Base-by-base conservation (phyloP, 2,888 invertebrate genomes). In the Phragmatobia fuliginosa region DNA sequence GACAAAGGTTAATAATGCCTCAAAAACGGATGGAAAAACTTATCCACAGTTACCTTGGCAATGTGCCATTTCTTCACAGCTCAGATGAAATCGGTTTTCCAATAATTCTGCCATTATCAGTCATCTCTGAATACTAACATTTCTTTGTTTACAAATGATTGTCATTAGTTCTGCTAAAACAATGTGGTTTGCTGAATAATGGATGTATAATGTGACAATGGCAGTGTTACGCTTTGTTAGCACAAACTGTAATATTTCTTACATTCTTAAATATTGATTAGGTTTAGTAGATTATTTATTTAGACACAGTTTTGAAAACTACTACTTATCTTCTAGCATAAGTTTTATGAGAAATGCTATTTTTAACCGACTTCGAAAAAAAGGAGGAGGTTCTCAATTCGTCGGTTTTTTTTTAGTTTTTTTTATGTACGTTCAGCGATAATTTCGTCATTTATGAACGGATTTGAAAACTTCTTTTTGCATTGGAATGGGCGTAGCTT, bases 61-160 rank as follows among this genome's bases (percentile, higher is more conserved):
- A n/a, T 2, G 14, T 25, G 60, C 69, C 69, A 69, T 56, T 69
- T 61, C 18, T 69, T 69, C 65, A 33, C 25, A 59, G 64, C 21
- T 38, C 65, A 65, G 61, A 69, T 65, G 59, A 41, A 69, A 69
- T 69, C 65, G 38, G 38, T 65, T 69, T 69, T 69, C 65, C 65
- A 69, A 69, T 69, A 65, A 69, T 69, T 21, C 68, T 25, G 28
- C 64, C 28, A 65, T 69, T 64, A 69, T 69, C 36, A 65, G 49
- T 60, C 68, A 69, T 60, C 52, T 36, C 21, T 8, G 41, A 60
- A 60, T 32, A n/a, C 45, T 60, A 10, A 11, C 28, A 18, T 45
- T 64, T 52, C 60, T 61, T 52, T 69, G 38, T 68, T 32, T 56
- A 28, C 16, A 33, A 62, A 60, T 32, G 49, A 31, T n/a, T 36